Percentiles rank a stretch among this genome's conserved stretches.
Evolutionary conservation across 2,797 vertebrate species (phyloP).

Genomic region (Taeniopygia guttata): DNA sequence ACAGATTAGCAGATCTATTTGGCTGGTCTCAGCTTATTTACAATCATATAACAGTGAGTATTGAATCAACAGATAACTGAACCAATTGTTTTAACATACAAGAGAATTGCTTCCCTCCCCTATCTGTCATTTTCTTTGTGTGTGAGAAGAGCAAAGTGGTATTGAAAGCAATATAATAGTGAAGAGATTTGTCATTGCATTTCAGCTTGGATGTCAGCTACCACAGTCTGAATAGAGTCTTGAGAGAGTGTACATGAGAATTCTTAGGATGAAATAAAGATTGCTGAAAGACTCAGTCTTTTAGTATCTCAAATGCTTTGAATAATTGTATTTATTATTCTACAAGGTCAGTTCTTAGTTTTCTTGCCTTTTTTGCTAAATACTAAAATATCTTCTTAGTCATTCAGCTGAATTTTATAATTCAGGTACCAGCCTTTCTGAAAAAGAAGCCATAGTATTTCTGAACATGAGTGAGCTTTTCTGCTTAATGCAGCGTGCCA

Average conservation of each 20-base stretch:
- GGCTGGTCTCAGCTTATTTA: slow-evolving; percentile 99
- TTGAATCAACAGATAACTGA: not conserved
- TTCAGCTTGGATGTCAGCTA: not conserved
- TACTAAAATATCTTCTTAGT: not conserved
- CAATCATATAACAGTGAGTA: slow-evolving; percentile 96
- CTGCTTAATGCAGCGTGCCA: not conserved
- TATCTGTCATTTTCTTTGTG: not conserved
- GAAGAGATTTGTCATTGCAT: not conserved
- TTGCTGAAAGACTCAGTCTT: not conserved
- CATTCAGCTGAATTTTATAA: not conserved
- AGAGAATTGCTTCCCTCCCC: not conserved
- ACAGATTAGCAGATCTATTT: slow-evolving; percentile 92
- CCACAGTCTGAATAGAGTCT: not conserved
- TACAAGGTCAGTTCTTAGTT: not conserved
- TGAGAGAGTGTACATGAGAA: not conserved
- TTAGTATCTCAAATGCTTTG: not conserved
- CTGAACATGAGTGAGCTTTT: not conserved
- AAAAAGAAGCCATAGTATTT: not conserved
- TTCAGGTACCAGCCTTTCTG: not conserved
- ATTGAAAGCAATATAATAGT: not conserved
- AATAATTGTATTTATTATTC: not conserved
- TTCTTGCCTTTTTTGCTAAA: not conserved
- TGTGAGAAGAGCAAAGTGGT: not conserved
- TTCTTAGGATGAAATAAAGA: not conserved
- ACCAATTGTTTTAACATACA: not conserved